Evolutionary conservation across 2,888 invertebrate species (phyloP).

Genomic region (Falcaria lacertinaria): DNA sequence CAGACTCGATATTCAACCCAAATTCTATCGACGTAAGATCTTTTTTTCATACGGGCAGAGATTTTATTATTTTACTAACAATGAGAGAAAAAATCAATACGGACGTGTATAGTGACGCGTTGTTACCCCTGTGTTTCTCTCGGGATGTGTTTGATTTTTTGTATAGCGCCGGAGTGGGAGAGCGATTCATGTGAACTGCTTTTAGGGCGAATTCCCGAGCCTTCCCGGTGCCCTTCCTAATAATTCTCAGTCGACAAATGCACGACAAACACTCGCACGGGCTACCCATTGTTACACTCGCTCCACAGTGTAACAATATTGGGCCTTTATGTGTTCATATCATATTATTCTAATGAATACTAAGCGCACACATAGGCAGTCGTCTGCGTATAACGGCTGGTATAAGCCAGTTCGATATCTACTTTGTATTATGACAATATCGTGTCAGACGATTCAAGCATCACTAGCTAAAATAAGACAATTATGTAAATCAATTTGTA

Average conservation of each 20-base stretch:
- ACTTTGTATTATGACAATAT: conserved; percentile 5
- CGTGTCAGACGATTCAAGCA: conserved; percentile 2
- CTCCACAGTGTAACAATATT: conserved; percentile 71
- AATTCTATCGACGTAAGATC: conserved; percentile 66
- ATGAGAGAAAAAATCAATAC: conserved; percentile 78
- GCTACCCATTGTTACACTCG: conserved; percentile 65
- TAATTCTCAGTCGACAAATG: conserved; percentile 78
- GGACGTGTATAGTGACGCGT: conserved; percentile 69
- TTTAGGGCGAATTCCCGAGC: conserved; percentile 80
- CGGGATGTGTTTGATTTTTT: conserved; percentile 79
- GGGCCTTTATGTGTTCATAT: conserved; percentile 49
- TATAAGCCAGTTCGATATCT: conserved; percentile 11
- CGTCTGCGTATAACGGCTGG: conserved; percentile 12
- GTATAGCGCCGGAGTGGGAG: conserved; percentile 75
- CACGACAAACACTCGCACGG: conserved; percentile 77
- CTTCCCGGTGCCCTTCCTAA: conserved; percentile 76
- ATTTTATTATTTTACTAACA: conserved; percentile 76
- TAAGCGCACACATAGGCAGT: conserved; percentile 29
- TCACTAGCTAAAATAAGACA: conserved; percentile 8
- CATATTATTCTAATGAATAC: conserved; percentile 57
- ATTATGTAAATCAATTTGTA: neutral
- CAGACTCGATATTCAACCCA: conserved; percentile 70
- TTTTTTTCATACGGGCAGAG: conserved; percentile 59
- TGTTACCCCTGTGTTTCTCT: conserved; percentile 80
- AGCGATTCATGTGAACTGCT: conserved; percentile 78